A percentile compares a stretch with the other conserved stretches of the same genome.
phyloP scores from a whole-genome alignment of 2,113 vertebrate genomes.

The Pollimyrus isidori region DNA sequence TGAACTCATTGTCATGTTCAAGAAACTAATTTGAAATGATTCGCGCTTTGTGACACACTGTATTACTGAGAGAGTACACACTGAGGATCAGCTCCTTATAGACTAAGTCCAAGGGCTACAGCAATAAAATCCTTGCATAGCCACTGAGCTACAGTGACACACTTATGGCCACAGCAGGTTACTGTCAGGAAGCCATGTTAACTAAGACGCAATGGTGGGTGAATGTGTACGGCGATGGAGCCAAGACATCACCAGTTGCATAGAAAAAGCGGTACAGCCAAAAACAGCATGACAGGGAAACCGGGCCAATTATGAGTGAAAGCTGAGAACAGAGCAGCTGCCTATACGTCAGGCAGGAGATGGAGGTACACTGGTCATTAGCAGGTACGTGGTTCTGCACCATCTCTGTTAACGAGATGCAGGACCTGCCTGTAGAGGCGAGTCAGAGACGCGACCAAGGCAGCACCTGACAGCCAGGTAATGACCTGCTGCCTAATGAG shows the following conservation, averaged over 20 bases:
- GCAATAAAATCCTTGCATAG: neutral
- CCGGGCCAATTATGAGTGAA: neutral
- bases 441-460: neutral
- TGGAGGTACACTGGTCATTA: neutral
- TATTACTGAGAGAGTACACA: neutral
- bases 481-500: neutral
- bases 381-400: neutral
- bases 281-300: neutral
- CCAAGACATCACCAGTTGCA: neutral
- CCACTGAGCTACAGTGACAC: neutral
- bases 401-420: neutral
- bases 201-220: neutral
- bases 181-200: neutral
- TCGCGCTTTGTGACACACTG: too few species aligned
- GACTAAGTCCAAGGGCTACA: neutral
- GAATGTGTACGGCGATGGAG: neutral
- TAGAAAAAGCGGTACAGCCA: neutral
- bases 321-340: neutral
- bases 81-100: neutral
- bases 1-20: too few species aligned
- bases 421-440: neutral
- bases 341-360: neutral
- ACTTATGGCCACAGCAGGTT: neutral
- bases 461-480: neutral
- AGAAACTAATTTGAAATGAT: too few species aligned